Evolutionary conservation across 2,888 invertebrate genomes (phyloP).

Genomic region (Opisthograptis luteolata): DNA sequence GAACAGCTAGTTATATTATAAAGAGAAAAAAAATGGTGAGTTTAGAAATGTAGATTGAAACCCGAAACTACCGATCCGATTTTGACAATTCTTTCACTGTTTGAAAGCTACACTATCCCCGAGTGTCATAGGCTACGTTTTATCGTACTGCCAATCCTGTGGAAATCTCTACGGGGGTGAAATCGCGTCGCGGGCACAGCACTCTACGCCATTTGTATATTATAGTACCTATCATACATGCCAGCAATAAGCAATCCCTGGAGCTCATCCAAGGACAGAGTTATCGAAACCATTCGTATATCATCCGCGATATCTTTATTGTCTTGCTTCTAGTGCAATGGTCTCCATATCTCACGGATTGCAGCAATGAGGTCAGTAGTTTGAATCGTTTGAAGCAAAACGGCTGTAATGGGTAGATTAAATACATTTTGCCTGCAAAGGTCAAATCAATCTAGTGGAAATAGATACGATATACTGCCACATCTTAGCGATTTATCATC

Average conservation of each 20-base stretch:
- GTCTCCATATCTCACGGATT: neutral
- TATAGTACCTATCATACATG: neutral
- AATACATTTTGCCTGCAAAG: neutral
- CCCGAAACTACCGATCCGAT: too few species aligned
- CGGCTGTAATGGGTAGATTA: neutral
- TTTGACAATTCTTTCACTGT: too few species aligned
- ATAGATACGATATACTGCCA: too few species aligned
- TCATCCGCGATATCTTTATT: slow-evolving; percentile 1
- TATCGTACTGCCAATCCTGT: too few species aligned
- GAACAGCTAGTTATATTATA: too few species aligned
- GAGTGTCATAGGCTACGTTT: too few species aligned
- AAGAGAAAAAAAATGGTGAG: too few species aligned
- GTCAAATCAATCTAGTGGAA: too few species aligned
- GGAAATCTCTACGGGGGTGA: too few species aligned
- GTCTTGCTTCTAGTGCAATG: neutral
- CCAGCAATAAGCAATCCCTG: neutral
- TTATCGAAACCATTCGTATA: slow-evolving; percentile 1
- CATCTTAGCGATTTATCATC: too few species aligned
- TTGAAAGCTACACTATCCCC: too few species aligned
- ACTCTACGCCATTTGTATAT: neutral
- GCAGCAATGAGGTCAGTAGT: neutral
- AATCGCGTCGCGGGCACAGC: neutral
- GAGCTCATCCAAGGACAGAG: slow-evolving; percentile 3
- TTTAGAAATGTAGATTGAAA: too few species aligned
- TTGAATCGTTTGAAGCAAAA: neutral